Base-by-base conservation (phyloP, 2,113 vertebrate species). In the Podarcis muralis region DNA sequence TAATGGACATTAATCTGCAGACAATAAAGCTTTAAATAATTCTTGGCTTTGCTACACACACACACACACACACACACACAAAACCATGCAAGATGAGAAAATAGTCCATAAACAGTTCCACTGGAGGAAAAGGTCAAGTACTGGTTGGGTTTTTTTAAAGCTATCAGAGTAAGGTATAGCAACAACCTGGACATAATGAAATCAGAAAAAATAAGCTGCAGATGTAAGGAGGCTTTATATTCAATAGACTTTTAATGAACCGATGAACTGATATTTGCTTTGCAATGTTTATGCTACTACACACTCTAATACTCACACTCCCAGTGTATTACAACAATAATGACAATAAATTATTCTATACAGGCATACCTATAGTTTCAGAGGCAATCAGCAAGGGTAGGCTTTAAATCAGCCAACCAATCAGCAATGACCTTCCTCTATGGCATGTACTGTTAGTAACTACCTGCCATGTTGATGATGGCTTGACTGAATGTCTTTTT, bases 381-480 rank as follows among this genome's bases (percentile, higher is more conserved):
- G 83, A 92, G 79, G 83, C 91, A 87, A 84, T 88, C 83, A 83
- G 74, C 86, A 90, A 85, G 72, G 86, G 69, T 69, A 88, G 84
- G 83, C 88, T 85, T 90, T 90, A 92, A 90, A 92, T 92, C 91
- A 88, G 74, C 74, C 86, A 89, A 59, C 88, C 86, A 88, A 80
- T 88, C 86, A 88, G 87, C 84, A 87, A 92, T 80, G 88, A 88
- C 91, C 91, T 90, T 92, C 83, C 79, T 82, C n/a, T 79, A 40
- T 79, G 86, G 83, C 86, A 88, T 81, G 86, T 86, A 79, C 79
- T 74, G 91, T 88, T 90, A 86, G 86, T 86, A 90, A 86, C 79
- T 71, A 32, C 83, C 88, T 90, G 86, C 88, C 82, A 82, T 57
- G 22, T 74, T 86, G 86, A 66, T 92, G 87, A 90, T 88, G 66